These are phyloP conservation scores for Saccostrea glomerata DNA, from an alignment of 1,140 invertebrate genomes.

Conservation along the genomic window DNA sequence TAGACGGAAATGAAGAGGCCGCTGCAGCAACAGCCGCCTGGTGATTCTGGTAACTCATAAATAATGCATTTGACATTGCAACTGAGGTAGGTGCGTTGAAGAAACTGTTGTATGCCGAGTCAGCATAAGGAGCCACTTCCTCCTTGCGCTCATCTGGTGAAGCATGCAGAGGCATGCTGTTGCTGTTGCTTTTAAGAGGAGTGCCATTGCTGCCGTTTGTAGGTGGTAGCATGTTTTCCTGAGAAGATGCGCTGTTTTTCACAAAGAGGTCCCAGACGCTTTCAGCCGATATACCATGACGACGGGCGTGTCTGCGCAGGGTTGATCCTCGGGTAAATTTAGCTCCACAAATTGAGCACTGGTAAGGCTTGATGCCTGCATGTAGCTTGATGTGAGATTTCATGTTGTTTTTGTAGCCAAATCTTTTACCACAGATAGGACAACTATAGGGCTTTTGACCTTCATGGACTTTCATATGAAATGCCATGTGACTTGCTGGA, in stretches of 20 bases:
- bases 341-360: conserved; percentile 81
- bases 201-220: conserved; percentile 38
- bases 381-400: conserved; percentile 82
- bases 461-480: conserved; percentile 81
- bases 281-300: conserved; percentile 71
- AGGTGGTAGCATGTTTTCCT: conserved; percentile 48
- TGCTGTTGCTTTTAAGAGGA: conserved; percentile 41
- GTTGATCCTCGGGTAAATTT: conserved; percentile 75
- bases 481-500: conserved; percentile 70
- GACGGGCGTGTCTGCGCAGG: conserved; percentile 70
- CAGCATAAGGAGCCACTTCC: conserved; percentile 44
- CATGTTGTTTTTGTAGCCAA: conserved; percentile 82
- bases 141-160: conserved; percentile 52
- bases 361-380: conserved; percentile 81
- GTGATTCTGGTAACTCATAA: conserved; percentile 61
- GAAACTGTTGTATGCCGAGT: conserved; percentile 51
- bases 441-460: conserved; percentile 81
- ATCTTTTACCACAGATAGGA: conserved; percentile 82
- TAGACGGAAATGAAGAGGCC: conserved; percentile 59
- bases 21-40: conserved; percentile 55
- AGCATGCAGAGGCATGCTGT: conserved; percentile 17
- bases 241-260: conserved; percentile 54
- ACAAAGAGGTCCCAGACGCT: conserved; percentile 72
- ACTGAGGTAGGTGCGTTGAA: conserved; percentile 52
- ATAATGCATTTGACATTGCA: conserved; percentile 56